Percentiles rank a stretch among this genome's conserved stretches.
Conservation (phyloP, 2,113 vertebrate species). For the Willisornis vidua region DNA sequence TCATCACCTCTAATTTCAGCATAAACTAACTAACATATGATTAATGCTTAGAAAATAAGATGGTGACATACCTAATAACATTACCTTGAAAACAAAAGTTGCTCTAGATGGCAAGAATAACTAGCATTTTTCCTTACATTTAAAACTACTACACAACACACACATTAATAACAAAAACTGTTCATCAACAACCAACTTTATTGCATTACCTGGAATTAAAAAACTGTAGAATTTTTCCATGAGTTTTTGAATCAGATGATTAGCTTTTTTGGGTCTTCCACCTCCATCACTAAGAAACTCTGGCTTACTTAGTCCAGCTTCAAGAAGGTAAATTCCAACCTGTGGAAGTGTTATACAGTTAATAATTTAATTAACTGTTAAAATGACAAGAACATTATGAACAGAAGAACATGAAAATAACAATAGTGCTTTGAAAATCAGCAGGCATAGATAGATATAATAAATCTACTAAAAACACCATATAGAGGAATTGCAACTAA, state of each 20-base stretch:
- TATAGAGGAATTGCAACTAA: not conserved
- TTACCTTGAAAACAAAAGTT: not conserved
- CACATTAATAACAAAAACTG: not conserved
- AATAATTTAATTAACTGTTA: not conserved
- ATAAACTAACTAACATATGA: not conserved
- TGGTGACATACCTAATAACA: not conserved
- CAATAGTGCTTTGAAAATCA: not conserved
- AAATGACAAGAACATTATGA: not conserved
- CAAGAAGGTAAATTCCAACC: slow-evolving; percentile 91
- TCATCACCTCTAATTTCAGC: not conserved
- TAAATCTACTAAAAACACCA: not conserved
- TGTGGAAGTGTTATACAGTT: slow-evolving; percentile 52
- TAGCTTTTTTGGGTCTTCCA: slow-evolving; percentile 90
- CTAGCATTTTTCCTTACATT: not conserved
- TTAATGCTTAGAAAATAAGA: not conserved
- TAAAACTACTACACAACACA: not conserved
- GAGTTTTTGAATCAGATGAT: slow-evolving; percentile 90
- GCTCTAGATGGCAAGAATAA: not conserved
- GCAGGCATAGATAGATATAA: not conserved
- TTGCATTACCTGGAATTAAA: slow-evolving; percentile 85
- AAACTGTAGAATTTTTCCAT: slow-evolving; percentile 93
- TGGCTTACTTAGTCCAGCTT: slow-evolving; percentile 85
- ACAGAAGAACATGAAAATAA: not conserved
- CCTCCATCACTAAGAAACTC: slow-evolving; percentile 92
- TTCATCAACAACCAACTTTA: not conserved